Evolutionary conservation across 2,888 invertebrate species (phyloP), one percentile per base, ranked within the genome.

Genomic region (Agrilus cyanescens): DNA sequence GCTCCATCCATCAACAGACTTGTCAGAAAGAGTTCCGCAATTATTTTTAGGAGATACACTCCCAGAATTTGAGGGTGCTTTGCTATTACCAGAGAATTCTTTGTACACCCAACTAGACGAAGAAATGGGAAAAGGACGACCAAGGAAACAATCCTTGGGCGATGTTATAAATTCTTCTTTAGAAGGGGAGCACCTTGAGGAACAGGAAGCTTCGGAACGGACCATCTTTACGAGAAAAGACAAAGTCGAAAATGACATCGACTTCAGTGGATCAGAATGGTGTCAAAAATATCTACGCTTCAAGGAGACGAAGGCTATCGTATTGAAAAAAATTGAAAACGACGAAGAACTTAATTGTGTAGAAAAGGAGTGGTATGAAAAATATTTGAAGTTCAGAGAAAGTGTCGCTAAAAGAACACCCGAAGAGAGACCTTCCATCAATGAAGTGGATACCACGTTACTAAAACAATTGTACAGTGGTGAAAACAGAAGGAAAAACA

Each of bases 21-120:
- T 38, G 25, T 44, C 15, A 35, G 12, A 10, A 30, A 8, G 12
- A 35, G 12, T 33, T 2, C 12, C 12, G 13, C 20, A 30, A 30
- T 10, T 10, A 30, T 10, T 25, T 25, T 25, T 2, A 25, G 3
- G 25, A 30, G 5, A 25, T 10, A 25, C 25, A 25, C 8, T 25
- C 8, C 59, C 59, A 1, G 47, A 47, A 8, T 47, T 51, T 20
- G 51, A 56, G 12, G 37, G 50, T 1, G 56, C 55, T 1, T 35
- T 60, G 4, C 43, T 62, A 12, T 41, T 53, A 3, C 60, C 55
- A 7, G 63, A 65, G 50, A 62, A 65, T 39, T 38, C 54, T 6
- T 65, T 62, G 47, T 65, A 54, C 38, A 41, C 45, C 5, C 53
- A 51, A 35, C 51, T 64, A 18, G 37, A 51, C 4, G 45, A 53